Evolutionary conservation across 2,797 vertebrate genomes (phyloP).

Genomic region (Tragopan temminckii): DNA sequence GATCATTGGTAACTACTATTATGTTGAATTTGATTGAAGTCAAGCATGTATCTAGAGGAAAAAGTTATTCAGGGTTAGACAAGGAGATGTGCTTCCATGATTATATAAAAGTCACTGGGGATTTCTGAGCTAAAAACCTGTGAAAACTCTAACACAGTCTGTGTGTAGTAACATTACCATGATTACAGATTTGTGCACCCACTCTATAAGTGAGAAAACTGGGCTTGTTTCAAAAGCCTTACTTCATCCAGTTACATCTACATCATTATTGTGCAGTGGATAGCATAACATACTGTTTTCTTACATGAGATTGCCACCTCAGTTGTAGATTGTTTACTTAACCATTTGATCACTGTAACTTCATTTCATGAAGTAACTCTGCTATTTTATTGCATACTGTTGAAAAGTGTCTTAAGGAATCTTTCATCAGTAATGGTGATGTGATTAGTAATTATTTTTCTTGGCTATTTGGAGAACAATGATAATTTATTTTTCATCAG

Average conservation of each 20-base stretch:
- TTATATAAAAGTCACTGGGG: neutral
- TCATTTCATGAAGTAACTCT: neutral
- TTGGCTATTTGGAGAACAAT: neutral
- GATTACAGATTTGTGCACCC: neutral
- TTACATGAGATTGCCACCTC: neutral
- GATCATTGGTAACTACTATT: neutral
- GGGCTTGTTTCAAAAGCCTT: neutral
- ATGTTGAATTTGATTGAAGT: neutral
- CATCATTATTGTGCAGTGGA: neutral
- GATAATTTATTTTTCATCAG: conserved; percentile 4
- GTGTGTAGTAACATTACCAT: neutral
- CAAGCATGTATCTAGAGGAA: neutral
- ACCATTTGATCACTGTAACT: neutral
- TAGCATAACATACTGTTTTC: neutral
- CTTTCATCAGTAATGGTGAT: neutral
- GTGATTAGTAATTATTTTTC: neutral
- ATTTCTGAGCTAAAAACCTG: neutral
- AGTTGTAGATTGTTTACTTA: neutral
- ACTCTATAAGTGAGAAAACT: neutral
- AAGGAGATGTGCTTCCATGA: neutral
- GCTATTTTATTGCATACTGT: neutral
- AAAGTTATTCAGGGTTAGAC: neutral
- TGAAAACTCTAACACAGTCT: neutral
- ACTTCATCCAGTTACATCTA: neutral
- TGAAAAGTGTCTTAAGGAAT: neutral